Percentiles rank a stretch among this genome's conserved stretches.
phyloP scores from a whole-genome alignment of 2,113 vertebrate species.

The Lontra canadensis region DNA sequence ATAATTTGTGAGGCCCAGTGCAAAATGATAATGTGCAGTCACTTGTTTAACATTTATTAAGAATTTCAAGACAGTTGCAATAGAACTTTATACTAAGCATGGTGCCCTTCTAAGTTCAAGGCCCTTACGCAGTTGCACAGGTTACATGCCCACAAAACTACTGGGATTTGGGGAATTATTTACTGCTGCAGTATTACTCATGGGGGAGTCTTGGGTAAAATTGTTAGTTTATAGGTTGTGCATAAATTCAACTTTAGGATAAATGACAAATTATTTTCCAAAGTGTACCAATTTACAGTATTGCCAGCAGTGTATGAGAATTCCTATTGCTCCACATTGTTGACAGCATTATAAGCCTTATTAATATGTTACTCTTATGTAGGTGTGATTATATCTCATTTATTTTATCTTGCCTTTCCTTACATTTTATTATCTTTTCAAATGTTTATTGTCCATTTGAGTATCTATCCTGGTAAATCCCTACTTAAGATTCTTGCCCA shows the following conservation, averaged over 20 bases:
- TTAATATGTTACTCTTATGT: neutral
- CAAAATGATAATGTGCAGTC: neutral
- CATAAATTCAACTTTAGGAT: neutral
- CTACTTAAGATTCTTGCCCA: neutral
- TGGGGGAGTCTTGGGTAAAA: neutral
- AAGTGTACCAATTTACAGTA: neutral
- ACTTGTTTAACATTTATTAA: neutral
- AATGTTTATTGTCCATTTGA: neutral
- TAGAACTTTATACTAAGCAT: neutral
- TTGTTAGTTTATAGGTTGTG: neutral
- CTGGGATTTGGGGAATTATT: neutral
- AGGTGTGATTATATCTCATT: neutral
- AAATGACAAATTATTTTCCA: neutral
- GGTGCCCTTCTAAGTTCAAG: neutral
- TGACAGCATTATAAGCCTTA: neutral
- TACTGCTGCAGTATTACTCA: neutral
- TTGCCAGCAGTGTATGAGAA: neutral
- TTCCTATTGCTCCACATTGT: neutral
- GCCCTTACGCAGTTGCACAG: neutral
- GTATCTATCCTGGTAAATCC: neutral
- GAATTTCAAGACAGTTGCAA: neutral
- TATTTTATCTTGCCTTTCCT: neutral
- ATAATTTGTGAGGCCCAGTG: neutral
- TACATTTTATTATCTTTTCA: neutral
- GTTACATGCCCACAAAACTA: neutral